Evolutionary conservation across 2,888 invertebrate genomes (phyloP).

Genomic region (Dynastes hyllus): DNA sequence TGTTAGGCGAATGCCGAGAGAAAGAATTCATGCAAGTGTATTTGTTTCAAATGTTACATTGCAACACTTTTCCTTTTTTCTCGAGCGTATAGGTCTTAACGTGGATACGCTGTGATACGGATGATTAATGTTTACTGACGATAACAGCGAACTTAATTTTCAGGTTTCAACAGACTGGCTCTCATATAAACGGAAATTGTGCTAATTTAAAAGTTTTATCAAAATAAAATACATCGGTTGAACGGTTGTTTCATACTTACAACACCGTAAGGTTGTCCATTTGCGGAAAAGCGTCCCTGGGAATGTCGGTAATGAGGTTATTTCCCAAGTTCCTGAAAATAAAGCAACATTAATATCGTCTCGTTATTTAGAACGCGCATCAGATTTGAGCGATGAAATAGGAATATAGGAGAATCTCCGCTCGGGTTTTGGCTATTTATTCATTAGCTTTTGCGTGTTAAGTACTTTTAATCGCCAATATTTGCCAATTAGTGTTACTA

Average conservation of each 20-base stretch:
- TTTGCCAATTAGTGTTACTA: conserved; percentile 22
- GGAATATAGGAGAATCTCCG: conserved; percentile 8
- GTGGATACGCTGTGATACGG: background rate
- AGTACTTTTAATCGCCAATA: conserved; percentile 39
- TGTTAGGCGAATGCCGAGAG: too few species aligned
- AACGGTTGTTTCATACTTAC: conserved; percentile 77
- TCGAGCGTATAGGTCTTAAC: too few species aligned
- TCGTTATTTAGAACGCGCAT: conserved; percentile 32
- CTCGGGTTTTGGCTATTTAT: conserved; percentile 26
- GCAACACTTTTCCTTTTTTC: too few species aligned
- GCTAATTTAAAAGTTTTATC: conserved; percentile 44
- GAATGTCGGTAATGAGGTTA: conserved; percentile 82
- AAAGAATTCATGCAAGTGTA: too few species aligned
- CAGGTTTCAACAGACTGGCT: conserved; percentile 10
- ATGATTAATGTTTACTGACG: conserved; percentile 17
- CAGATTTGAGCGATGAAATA: conserved; percentile 8
- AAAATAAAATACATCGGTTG: conserved; percentile 20
- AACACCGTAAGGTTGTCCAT: conserved; percentile 83
- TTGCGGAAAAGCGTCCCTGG: conserved; percentile 80
- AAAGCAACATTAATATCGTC: conserved; percentile 53
- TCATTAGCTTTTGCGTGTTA: conserved; percentile 10
- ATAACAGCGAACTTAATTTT: conserved; percentile 18
- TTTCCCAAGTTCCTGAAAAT: conserved; percentile 83
- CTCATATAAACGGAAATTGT: conserved; percentile 33
- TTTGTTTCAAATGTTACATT: too few species aligned